Evolutionary conservation across 2,113 vertebrate species (phyloP).

Genomic region (Tupaia tana): DNA sequence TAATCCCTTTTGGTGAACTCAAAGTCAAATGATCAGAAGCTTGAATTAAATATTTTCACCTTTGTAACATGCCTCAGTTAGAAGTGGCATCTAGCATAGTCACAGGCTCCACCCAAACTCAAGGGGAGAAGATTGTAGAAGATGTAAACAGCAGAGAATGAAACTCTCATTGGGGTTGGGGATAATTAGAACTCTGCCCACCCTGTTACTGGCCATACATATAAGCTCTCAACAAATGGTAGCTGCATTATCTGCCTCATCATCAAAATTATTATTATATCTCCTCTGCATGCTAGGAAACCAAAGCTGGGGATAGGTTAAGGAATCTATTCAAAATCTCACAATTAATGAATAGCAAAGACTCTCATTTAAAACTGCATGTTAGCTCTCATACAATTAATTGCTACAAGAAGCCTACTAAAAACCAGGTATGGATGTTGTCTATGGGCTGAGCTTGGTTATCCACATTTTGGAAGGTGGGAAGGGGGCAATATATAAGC

Average conservation of each 20-base stretch:
- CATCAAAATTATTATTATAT: no score
- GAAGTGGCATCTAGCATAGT: neutral
- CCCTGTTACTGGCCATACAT: no score
- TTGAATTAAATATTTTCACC: neutral
- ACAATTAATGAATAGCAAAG: neutral
- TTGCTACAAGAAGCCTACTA: neutral
- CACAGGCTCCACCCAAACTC: no score
- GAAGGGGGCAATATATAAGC: neutral
- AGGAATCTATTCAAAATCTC: neutral
- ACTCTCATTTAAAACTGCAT: neutral
- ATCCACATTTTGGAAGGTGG: neutral
- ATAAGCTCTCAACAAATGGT: fast-evolving
- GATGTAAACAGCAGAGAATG: fast-evolving
- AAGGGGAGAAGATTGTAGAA: neutral
- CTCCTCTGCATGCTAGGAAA: neutral
- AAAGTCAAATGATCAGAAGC: neutral
- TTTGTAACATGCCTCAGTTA: neutral
- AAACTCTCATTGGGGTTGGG: no score
- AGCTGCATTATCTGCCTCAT: neutral
- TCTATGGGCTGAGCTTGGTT: neutral
- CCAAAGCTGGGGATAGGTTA: neutral
- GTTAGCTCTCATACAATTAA: neutral
- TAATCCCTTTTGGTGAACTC: neutral
- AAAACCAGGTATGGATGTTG: fast-evolving
- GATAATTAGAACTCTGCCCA: neutral